Percentiles rank a stretch among this genome's conserved stretches.
These are phyloP conservation scores for Elephas maximus DNA, from an alignment of 2,113 vertebrate species.

Conservation along the genomic window DNA sequence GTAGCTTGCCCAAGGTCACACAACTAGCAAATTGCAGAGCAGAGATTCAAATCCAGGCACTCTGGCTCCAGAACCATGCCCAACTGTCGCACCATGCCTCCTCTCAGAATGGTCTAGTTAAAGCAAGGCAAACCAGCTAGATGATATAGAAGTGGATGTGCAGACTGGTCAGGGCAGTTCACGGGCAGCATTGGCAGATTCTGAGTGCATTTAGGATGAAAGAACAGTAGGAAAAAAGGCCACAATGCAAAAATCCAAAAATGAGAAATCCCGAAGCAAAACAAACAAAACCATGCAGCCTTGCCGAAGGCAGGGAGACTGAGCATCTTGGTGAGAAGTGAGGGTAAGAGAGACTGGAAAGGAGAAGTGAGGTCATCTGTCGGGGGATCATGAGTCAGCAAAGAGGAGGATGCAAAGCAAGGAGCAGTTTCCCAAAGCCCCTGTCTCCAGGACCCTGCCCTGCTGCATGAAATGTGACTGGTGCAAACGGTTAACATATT, in stretches of 20 bases:
- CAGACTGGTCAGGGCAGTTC: neutral
- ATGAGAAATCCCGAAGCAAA: neutral
- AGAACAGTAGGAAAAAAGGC: neutral
- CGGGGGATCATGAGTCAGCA: neutral
- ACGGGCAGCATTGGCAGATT: neutral
- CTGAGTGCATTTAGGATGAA: neutral
- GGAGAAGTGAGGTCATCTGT: neutral
- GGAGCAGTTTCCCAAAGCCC: neutral
- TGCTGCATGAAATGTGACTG: accelerated
- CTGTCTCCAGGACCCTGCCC: neutral
- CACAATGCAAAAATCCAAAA: neutral
- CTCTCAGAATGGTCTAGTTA: neutral
- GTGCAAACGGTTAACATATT: neutral
- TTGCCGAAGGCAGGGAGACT: neutral
- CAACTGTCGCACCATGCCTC: neutral
- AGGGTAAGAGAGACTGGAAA: too few relatives aligned
- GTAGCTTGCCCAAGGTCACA: neutral
- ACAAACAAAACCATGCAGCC: neutral
- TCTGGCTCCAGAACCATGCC: neutral
- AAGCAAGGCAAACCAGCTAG: neutral
- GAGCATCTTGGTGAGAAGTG: neutral
- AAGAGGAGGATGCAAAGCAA: neutral
- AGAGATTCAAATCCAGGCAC: neutral
- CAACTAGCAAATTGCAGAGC: neutral
- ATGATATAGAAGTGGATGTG: neutral